Evolutionary conservation across 2,113 vertebrate species (phyloP), one percentile per base, ranked within the genome.

Genomic region (Seriola rivoliana): DNA sequence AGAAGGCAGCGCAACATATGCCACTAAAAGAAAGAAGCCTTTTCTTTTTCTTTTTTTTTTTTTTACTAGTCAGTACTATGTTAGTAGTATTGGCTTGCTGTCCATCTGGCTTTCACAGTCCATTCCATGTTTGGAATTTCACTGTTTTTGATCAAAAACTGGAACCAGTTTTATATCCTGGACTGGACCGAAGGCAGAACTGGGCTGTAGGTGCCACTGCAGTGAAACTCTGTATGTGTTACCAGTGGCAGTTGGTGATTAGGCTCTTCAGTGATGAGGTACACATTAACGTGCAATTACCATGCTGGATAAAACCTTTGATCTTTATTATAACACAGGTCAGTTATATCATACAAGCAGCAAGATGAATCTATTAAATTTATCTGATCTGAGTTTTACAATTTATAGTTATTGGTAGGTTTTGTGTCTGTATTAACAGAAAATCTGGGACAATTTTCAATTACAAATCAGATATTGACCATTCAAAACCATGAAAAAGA

Each of bases 211-310:
- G n/a, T 9, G 29, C 3, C 19, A 57, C 1, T 76, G 38, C 10
- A 57, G 38, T 57, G 23, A 44, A 32, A 19, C 0, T n/a, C 1
- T 34, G 3, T 11, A 19, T 48, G 7, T 23, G 21, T 38, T 57
- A n/a, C 4, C 6, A 14, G 11, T 12, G 29, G 42, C 12, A 62
- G 8, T 8, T 21, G 2, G 36, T 29, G 14, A 12, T 4, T 2
- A 19, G 36, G 3, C 17, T 19, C 25, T 32, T 64, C 46, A 38
- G 0, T 64, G 10, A 52, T 42, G 4, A 38, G 38, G 21, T 4
- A 52, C 36, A 75, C 40, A 46, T 46, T 67, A 77, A 44, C 38
- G 34, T 46, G 2, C 3, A 67, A 67, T 58, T 57, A 77, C 13
- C 8, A 17, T 40, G n/a, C 9, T 40, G 34, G n/a, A 25, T 23